Base-by-base conservation (phyloP, 2,797 vertebrate genomes). In the Myotis vivesi region DNA sequence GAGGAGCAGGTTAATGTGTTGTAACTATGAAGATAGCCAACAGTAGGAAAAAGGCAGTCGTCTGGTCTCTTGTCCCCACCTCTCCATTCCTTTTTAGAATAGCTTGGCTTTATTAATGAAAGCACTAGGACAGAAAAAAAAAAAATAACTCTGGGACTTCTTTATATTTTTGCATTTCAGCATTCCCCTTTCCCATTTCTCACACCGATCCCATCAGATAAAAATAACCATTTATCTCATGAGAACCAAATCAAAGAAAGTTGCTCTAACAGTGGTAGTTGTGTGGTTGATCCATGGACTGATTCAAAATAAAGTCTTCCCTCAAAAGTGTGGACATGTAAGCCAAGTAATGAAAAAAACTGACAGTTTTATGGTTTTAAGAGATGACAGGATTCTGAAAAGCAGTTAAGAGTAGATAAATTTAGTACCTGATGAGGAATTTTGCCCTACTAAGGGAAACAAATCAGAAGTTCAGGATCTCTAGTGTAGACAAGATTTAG, bases 191-290 rank as follows among this genome's bases (percentile, higher is more conserved):
- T 9, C n/a, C 30, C 23, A 28, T 71, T 77, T 4, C 30, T 9
- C 41, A 71, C 8, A 79, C 30, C 30, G 55, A 0, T 66, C 13
- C 80, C 80, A 75, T 89, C 64, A 77, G 53, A 69, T 89, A 55
- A 91, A 88, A 92, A 68, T 92, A 90, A 73, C 72, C 36, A 68
- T 46, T 69, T 83, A 17, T 62, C 13, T 87, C 16, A 16, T 41
- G 46, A 68, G 73, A 94, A 49, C 36, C 75, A 80, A 86, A 79
- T 38, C 80, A 89, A 16, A 93, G 62, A 62, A 82, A 66, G 69
- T 33, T 71, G 64, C 23, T 59, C 0, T 13, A 38, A 64, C 23
- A 73, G 36, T 77, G 57, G 44, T 84, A 46, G 68, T 41, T n/a
- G 20, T 25, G 4, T 73, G 41, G 13, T 30, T 62, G 59, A 62